phyloP scores from a whole-genome alignment of 1,140 invertebrate species.

The Euwallacea similis region DNA sequence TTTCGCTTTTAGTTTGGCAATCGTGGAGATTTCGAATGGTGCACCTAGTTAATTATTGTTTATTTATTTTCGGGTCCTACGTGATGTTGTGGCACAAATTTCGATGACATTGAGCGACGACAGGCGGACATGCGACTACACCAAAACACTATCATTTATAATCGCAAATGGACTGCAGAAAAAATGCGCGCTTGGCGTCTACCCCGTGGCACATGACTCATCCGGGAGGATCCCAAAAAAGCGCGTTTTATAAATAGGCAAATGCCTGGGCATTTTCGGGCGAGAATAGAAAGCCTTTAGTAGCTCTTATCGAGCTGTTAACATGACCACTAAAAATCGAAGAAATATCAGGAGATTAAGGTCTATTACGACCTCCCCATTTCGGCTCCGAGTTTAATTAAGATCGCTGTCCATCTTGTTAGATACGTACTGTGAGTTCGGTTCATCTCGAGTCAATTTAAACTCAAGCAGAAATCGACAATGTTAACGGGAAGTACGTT shows the following conservation, averaged over 20 bases:
- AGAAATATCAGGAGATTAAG: no score
- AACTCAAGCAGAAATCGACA: no score
- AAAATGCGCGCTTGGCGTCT: conserved; percentile 12
- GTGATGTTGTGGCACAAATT: neutral
- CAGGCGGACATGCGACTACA: conserved; percentile 11
- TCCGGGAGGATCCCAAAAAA: conserved; percentile 9
- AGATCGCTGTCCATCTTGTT: no score
- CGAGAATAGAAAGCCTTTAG: no score
- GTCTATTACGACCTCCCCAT: no score
- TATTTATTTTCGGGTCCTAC: neutral
- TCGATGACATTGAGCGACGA: conserved; percentile 18
- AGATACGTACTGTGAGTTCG: no score
- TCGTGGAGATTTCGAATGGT: neutral
- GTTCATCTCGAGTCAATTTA: no score
- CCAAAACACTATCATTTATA: conserved; percentile 24
- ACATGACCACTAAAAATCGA: no score
- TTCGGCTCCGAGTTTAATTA: no score
- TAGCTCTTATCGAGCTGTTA: no score
- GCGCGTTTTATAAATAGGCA: conserved; percentile 7
- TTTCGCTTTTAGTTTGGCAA: neutral
- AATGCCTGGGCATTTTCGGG: no score
- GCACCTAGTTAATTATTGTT: neutral
- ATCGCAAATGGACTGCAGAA: neutral
- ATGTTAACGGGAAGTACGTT: no score
- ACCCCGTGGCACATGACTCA: conserved; percentile 7